phyloP scores from a whole-genome alignment of 2,888 invertebrate genomes.

The Andrena camellia region DNA sequence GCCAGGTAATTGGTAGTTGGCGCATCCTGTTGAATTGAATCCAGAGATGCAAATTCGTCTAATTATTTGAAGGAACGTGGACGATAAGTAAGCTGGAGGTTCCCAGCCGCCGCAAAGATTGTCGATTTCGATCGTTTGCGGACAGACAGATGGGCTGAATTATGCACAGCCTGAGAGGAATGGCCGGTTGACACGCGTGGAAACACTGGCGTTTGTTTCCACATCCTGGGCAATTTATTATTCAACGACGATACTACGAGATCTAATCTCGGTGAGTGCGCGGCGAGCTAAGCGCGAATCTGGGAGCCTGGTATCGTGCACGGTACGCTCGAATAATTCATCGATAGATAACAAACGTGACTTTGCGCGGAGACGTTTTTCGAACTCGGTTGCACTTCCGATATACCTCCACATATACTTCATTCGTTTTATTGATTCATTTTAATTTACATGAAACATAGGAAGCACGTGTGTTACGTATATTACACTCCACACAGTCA shows the following conservation, averaged over 20 bases:
- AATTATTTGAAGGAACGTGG: neutral
- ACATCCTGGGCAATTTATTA: constrained; percentile 41
- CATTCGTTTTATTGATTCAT: neutral
- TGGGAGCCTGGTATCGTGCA: neutral
- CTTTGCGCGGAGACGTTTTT: neutral
- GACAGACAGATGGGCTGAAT: constrained; percentile 6
- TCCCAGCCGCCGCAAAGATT: neutral
- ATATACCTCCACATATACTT: neutral
- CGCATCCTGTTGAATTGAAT: too few species aligned
- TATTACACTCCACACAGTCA: too few species aligned
- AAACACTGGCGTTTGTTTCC: constrained; percentile 40
- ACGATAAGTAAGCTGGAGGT: neutral
- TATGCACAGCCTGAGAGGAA: constrained; percentile 19
- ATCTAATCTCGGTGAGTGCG: constrained; percentile 42
- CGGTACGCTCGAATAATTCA: constrained; percentile 27
- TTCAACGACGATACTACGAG: constrained; percentile 41
- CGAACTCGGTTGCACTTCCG: neutral
- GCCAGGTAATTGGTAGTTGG: too few species aligned
- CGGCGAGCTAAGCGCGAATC: constrained; percentile 26
- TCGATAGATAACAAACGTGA: constrained; percentile 25
- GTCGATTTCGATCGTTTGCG: constrained; percentile 1
- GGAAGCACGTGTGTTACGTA: too few species aligned
- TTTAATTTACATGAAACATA: too few species aligned
- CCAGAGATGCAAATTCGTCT: too few species aligned
- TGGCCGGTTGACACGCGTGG: constrained; percentile 44